These are phyloP conservation scores for Zosterops hypoxanthus DNA, from an alignment of 2,113 vertebrate genomes.

Conservation along the genomic window DNA sequence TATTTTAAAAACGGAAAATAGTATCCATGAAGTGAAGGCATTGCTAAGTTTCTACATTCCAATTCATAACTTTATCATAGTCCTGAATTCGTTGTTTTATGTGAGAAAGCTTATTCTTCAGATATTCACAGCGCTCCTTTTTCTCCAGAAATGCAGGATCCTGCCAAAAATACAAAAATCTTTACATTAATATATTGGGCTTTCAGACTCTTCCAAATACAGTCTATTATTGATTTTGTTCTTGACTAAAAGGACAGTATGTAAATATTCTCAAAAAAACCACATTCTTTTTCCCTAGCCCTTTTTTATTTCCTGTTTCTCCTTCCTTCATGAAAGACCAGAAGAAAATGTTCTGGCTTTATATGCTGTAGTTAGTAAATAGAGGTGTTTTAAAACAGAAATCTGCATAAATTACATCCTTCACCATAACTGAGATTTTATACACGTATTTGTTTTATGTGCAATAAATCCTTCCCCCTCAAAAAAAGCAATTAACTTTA, in stretches of 20 bases:
- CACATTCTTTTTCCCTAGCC: not conserved
- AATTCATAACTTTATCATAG: conserved; percentile 91
- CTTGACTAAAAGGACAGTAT: not conserved
- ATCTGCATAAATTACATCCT: not conserved
- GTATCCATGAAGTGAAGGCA: not conserved
- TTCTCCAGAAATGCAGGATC: conserved; percentile 93
- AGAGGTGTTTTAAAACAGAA: not conserved
- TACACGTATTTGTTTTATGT: not conserved
- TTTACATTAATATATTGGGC: not conserved
- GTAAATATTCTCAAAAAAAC: not conserved
- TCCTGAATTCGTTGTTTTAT: conserved; percentile 96
- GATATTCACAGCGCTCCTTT: conserved; percentile 92
- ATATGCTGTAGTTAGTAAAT: not conserved
- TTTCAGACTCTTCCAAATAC: not conserved
- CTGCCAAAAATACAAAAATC: conserved; percentile 66
- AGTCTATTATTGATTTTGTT: not conserved
- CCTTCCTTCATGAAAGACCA: not conserved
- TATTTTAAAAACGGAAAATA: conserved; percentile 1
- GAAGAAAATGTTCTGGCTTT: not conserved
- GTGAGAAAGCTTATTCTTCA: conserved; percentile 95
- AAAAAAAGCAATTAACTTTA: not conserved
- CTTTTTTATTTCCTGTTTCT: not conserved
- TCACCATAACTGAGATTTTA: not conserved
- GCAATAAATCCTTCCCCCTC: not conserved
- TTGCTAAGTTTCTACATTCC: conserved; percentile 80